These are phyloP conservation scores for Plagiodera versicolora DNA, from an alignment of 2,888 invertebrate genomes.

Conservation along the genomic window DNA sequence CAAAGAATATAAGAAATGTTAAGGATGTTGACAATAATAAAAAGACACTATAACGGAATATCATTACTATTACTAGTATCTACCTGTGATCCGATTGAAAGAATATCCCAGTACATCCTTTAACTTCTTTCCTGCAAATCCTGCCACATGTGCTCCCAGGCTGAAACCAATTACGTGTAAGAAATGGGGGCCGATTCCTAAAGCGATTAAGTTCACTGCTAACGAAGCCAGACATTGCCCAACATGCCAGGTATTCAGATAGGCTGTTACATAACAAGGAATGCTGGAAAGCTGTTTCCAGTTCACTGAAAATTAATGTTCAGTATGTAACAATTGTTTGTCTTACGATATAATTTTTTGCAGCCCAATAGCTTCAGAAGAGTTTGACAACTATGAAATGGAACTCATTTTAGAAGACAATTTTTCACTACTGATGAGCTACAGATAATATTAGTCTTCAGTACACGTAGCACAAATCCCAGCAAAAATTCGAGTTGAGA, in stretches of 20 bases:
- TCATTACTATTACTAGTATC: not conserved
- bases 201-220: conserved; percentile 50
- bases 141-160: conserved; percentile 60
- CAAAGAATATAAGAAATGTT: not conserved
- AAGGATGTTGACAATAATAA: too few species aligned
- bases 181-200: conserved; percentile 48
- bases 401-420: too few species aligned
- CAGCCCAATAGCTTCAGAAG: too few species aligned
- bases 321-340: too few species aligned
- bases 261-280: conserved; percentile 64
- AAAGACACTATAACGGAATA: too few species aligned
- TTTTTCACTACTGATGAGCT: too few species aligned
- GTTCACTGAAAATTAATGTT: conserved; percentile 53
- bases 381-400: too few species aligned
- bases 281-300: conserved; percentile 57
- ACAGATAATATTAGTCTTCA: too few species aligned
- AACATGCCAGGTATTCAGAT: conserved; percentile 62
- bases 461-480: too few species aligned
- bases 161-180: conserved; percentile 63
- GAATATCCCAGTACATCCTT: conserved; percentile 43
- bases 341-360: too few species aligned
- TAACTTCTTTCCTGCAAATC: conserved; percentile 52
- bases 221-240: conserved; percentile 60
- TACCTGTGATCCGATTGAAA: conserved; percentile 53
- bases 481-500: too few species aligned